Evolutionary conservation across 2,888 invertebrate species (phyloP), one percentile per base, ranked within the genome.

Genomic region (Aphodius granarius): DNA sequence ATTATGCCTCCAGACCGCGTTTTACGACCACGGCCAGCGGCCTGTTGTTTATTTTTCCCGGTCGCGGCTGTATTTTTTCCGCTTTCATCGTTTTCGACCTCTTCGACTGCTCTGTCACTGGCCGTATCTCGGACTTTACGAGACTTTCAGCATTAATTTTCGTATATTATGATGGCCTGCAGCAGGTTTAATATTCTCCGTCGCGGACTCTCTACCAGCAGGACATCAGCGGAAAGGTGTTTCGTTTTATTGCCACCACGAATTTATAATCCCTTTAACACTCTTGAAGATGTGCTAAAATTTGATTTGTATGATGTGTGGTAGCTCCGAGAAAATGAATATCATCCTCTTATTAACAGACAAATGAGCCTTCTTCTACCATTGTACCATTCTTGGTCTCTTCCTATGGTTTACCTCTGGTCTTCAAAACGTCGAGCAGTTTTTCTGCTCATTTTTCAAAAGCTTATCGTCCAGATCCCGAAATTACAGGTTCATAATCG

Each of bases 201-300:
- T 43, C 9, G 43, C 43, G 43, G 43, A 43, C 43, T 6, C 9
- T 43, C 9, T 13, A 43, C 43, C 43, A 43, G 43, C 43, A 43
- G 43, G 43, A 43, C 43, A 43, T 43, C 43, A 13, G 43, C 20
- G 21, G 21, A 22, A 68, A 68, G 68, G 68, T 68, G 68, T 68
- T 68, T 22, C 20, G 20, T 21, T 68, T 68, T 68, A 68, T 68
- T 68, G 68, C 68, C 20, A 9, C n/a, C 20, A n/a, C 18, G 68
- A 22, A 68, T 68, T 68, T 68, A 68, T 22, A 68, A 22, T 68
- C 43, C 43, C 43, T 43, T 43, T 43, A 43, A 43, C 43, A 43
- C 43, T 43, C 43, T 43, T 43, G 43, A 43, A 13, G 43, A 43
- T 43, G 43, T 43, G 43, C 43, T 43, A 43, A 43, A 43, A 0